A percentile compares a stretch with the other conserved stretches of the same genome.
phyloP scores from a whole-genome alignment of 2,888 invertebrate genomes.

The Pomacea canaliculata region DNA sequence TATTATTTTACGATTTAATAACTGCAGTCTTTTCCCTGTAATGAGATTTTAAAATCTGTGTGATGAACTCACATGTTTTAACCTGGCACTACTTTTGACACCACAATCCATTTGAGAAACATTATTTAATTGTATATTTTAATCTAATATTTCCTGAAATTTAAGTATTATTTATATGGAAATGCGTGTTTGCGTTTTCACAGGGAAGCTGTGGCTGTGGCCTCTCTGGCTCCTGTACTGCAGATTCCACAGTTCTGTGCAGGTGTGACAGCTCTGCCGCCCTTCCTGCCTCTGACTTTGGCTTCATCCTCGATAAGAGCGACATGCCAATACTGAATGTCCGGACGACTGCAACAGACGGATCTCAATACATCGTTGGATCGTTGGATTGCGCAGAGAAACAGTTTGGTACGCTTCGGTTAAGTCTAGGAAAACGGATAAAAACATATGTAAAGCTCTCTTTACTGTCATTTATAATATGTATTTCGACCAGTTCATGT shows the following conservation, averaged over 20 bases:
- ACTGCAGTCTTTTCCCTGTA: too few relatives aligned
- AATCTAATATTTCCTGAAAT: too few relatives aligned
- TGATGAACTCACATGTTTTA: too few relatives aligned
- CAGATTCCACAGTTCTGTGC: constrained; percentile 39
- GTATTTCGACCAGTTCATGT: too few relatives aligned
- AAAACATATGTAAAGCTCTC: not conserved
- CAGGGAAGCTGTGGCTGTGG: constrained; percentile 55
- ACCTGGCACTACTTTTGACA: too few relatives aligned
- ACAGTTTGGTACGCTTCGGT: constrained; percentile 53
- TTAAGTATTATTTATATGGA: constrained; percentile 1
- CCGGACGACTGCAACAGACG: constrained; percentile 32
- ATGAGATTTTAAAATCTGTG: constrained; percentile 4
- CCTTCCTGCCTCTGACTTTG: constrained; percentile 49
- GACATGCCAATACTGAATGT: constrained; percentile 51
- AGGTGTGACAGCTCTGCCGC: constrained; percentile 58
- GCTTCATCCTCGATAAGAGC: constrained; percentile 44
- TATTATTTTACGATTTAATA: too few relatives aligned
- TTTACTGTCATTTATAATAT: too few relatives aligned
- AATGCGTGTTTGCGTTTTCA: not conserved
- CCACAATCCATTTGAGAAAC: too few relatives aligned
- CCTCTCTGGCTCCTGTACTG: constrained; percentile 44
- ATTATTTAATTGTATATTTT: too few relatives aligned
- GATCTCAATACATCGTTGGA: constrained; percentile 35
- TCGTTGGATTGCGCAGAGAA: constrained; percentile 46
- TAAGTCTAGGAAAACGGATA: too few relatives aligned